phyloP scores from a whole-genome alignment of 2,888 invertebrate species.

The Ptychoptera contaminata region DNA sequence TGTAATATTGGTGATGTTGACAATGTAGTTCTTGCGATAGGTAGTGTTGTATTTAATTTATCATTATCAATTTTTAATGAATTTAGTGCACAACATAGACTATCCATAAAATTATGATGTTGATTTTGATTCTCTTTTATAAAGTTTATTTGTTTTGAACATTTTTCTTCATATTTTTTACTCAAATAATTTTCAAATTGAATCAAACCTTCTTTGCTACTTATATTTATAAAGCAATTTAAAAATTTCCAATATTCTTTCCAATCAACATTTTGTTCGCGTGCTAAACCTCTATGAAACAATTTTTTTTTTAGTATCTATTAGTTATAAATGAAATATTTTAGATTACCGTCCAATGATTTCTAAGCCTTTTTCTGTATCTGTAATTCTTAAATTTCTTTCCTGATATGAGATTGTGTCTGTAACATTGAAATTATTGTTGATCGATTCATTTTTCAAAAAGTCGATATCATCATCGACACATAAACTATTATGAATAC shows the following conservation, averaged over 20 bases:
- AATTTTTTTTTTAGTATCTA: background rate
- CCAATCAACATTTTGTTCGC: conserved; percentile 62
- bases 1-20: conserved; percentile 2
- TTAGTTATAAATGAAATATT: background rate
- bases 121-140: conserved; percentile 6
- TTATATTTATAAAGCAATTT: conserved; percentile 62
- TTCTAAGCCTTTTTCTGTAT: conserved; percentile 80
- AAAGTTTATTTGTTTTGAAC: too few relatives aligned
- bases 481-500: background rate
- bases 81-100: conserved; percentile 16
- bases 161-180: conserved; percentile 6
- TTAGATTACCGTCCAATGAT: conserved; percentile 42
- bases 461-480: conserved; percentile 9
- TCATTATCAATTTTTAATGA: conserved; percentile 11
- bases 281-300: conserved; percentile 30
- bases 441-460: background rate
- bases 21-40: conserved; percentile 6
- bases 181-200: conserved; percentile 59
- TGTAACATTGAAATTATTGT: conserved; percentile 6
- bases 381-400: conserved; percentile 41
- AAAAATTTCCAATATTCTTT: conserved; percentile 89
- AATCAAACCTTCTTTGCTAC: conserved; percentile 52
- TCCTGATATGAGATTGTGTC: conserved; percentile 23
- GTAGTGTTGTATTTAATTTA: conserved; percentile 5
- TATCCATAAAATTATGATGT: conserved; percentile 13